Base-by-base conservation (phyloP, 2,113 vertebrate species). In the Pollimyrus isidori region DNA sequence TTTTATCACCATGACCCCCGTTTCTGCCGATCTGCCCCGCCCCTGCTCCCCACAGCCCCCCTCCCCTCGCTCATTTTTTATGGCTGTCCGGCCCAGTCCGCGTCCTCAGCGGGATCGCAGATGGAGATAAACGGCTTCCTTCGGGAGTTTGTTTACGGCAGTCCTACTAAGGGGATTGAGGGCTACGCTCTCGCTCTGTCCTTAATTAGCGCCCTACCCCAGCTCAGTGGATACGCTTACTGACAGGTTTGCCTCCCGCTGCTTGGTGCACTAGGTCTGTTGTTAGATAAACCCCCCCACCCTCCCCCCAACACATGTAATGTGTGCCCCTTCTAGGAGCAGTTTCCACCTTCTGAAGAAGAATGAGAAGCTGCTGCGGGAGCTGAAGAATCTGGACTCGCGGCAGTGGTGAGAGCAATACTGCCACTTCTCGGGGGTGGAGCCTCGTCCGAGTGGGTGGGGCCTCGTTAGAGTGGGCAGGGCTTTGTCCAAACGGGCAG, bases 301-400 rank as follows among this genome's bases (percentile, higher is more conserved):
- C 11, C 80, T 1, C 19, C 17, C 42, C 21, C 39, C 45, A 19
- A 83, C 42, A 48, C 42, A 48, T 84, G 42, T 48, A 2, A 17
- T 7, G n/a, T 45, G 39, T 45, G 35, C 42, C 45, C 42, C 49
- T 58, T 17, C 17, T 88, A 99, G 98, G 96, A 98, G 97, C 91
- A 99, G 96, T 93, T 99, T 99, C 95, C 98, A 99, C 95, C 96
- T 99, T 91, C 92, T 99, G 93, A 98, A 98, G 94, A 99, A 99
- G 96, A 99, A 99, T 82, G 98, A 99, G 94, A 99, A 99, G 93
- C 95, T 99, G 39, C 95, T 99, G 91, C 95, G 98, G 94, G 98
- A 99, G 94, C 97, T 99, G 94, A 97, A 97, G 95, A 99, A 99
- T 92, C 94, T 99, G 92, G 98, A 99, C 91, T 99, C 98, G 85